Base-by-base conservation (phyloP, 2,888 invertebrate genomes). In the Spisula solida region DNA sequence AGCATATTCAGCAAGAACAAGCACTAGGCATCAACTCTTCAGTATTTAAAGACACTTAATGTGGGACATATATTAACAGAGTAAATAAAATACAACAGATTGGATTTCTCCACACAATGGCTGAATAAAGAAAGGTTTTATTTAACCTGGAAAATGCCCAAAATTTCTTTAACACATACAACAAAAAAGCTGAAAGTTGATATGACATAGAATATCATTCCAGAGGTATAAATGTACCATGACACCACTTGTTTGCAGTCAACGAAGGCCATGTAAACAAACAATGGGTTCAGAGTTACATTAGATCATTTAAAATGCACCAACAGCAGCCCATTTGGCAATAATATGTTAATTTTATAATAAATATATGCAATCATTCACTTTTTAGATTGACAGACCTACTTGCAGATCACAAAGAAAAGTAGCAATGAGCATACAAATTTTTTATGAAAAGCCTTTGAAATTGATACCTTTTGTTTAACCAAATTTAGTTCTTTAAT, bases 101-200 rank as follows among this genome's bases (percentile, higher is more conserved):
- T 16, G 41, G 41, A 51, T 12, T 51, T 66, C 60, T 25, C n/a
- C 60, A n/a, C 6, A 66, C 60, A 60, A 25, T 66, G 25, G 1
- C 60, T 66, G 6, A 8, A n/a, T 66, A 10, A 66, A 66, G 0
- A 4, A 56, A 56, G 41, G 20, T 70, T n/a, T 16, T 75, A 75
- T 75, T 34, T 75, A 31, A 34, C 75, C 75, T 75, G 75, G 75
- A 75, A 75, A 34, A 75, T 75, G 34, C 75, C 34, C 75, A 75
- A 31, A 34, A 31, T 75, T 31, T 75, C 70, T 34, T 75, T 75
- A 5, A 31, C 16, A 31, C 16, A 31, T 34, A 34, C 31, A 34
- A 18, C 25, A 66, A 25, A 25, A 66, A 34, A 75, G 31, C n/a
- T 75, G 34, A 34, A 31, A 75, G 29, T 18, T 29, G 31, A 31